These are phyloP conservation scores for Sebastes melanostomus DNA, from an alignment of 2,797 vertebrate species.

Conservation along the genomic window DNA sequence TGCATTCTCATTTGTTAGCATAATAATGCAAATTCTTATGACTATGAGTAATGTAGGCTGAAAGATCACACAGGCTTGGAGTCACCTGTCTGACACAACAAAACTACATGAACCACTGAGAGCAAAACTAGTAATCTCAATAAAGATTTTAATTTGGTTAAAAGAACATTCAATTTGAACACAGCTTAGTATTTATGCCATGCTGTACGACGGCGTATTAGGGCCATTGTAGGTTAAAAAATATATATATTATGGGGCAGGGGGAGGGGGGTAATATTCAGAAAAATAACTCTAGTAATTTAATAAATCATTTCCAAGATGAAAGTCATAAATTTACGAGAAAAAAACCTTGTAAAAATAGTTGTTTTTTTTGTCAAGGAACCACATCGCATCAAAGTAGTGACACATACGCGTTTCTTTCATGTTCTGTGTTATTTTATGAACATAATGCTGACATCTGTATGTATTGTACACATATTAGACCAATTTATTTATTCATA, in stretches of 20 bases:
- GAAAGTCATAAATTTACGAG: neutral
- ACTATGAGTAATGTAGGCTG: neutral
- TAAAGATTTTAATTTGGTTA: neutral
- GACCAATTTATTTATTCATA: no score
- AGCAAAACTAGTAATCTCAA: no score
- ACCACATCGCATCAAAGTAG: no score
- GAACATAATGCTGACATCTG: no score
- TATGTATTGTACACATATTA: no score
- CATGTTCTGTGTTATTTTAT: no score
- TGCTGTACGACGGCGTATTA: neutral
- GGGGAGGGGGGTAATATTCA: neutral
- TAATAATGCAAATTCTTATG: no score
- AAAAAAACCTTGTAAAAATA: neutral
- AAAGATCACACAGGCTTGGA: neutral
- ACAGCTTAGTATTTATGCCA: neutral
- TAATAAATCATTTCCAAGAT: neutral
- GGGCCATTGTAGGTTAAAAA: neutral
- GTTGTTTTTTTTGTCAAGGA: no score
- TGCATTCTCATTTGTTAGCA: neutral
- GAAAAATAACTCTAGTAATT: neutral
- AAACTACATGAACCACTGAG: no score
- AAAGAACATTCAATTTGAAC: neutral
- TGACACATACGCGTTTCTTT: no score
- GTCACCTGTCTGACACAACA: neutral
- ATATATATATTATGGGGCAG: neutral